Conservation (phyloP, 2,888 invertebrate species). For the Phasia obesa region DNA sequence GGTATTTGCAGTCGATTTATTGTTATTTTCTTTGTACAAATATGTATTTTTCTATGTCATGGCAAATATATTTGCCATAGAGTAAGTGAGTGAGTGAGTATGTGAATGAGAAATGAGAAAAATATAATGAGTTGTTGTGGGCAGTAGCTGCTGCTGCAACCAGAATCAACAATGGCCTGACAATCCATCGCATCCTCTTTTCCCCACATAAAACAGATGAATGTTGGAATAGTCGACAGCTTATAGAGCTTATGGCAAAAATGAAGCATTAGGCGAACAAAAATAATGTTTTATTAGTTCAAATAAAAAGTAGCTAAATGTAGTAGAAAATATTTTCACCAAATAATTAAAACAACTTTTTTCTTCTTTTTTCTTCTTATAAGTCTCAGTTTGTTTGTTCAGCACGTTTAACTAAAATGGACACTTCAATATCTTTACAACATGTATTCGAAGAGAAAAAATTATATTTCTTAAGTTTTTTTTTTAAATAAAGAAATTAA, state of each 20-base stretch:
- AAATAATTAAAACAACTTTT: slow-evolving; percentile 47
- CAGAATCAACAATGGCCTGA: slow-evolving; percentile 45
- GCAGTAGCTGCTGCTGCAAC: slow-evolving; percentile 36
- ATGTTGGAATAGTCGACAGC: slow-evolving; percentile 2
- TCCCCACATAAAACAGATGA: slow-evolving; percentile 24
- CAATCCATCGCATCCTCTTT: slow-evolving; percentile 4
- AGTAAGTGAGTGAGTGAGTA: slow-evolving; percentile 3
- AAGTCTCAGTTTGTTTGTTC: slow-evolving; percentile 6
- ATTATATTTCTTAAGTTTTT: slow-evolving; percentile 8
- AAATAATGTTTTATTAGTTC: slow-evolving; percentile 39
- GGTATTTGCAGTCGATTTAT: background rate
- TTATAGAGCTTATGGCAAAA: background rate
- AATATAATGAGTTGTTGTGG: slow-evolving; percentile 62
- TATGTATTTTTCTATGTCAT: slow-evolving; percentile 51
- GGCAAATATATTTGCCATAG: slow-evolving; percentile 22
- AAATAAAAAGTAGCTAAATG: slow-evolving; percentile 50
- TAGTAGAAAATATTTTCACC: slow-evolving; percentile 64
- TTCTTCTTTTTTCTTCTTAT: background rate
- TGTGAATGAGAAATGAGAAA: slow-evolving; percentile 40
- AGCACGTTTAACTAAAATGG: slow-evolving; percentile 41
- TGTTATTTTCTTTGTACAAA: slow-evolving; percentile 49
- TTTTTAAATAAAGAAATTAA: slow-evolving; percentile 57
- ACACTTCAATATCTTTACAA: slow-evolving; percentile 52
- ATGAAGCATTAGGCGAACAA: background rate
- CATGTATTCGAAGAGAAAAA: slow-evolving; percentile 36